phyloP scores from a whole-genome alignment of 2,113 vertebrate species.

The Chaetops frenatus region DNA sequence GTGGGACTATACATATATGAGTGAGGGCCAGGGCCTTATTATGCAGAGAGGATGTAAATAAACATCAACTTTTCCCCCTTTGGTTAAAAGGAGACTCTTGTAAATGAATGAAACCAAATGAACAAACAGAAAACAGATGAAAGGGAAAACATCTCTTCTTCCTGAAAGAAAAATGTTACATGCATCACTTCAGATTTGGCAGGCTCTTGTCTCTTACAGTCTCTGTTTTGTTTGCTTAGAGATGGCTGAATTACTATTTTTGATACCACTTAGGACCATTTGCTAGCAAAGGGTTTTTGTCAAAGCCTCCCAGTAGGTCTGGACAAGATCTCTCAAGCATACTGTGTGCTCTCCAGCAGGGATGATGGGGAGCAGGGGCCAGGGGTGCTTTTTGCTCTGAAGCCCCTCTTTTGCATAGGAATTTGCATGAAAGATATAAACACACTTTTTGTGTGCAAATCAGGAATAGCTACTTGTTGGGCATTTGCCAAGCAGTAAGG shows the following conservation, averaged over 20 bases:
- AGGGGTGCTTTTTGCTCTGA: neutral
- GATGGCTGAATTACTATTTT: slow-evolving; percentile 59
- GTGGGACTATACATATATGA: neutral
- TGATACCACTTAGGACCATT: slow-evolving; percentile 42
- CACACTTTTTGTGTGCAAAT: neutral
- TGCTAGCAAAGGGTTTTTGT: neutral
- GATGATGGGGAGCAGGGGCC: fast-evolving
- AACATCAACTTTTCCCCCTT: neutral
- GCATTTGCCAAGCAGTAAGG: neutral
- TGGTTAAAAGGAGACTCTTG: neutral
- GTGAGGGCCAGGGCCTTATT: neutral
- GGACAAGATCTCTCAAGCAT: slow-evolving; percentile 9
- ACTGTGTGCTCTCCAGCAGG: neutral
- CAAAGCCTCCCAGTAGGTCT: slow-evolving; percentile 1
- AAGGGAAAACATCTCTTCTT: neutral
- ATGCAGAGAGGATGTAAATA: neutral
- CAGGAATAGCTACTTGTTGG: slow-evolving; percentile 14
- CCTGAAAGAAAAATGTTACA: slow-evolving; percentile 37
- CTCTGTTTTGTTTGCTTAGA: slow-evolving; percentile 53
- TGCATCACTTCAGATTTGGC: slow-evolving; percentile 60
- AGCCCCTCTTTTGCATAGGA: slow-evolving; percentile 19
- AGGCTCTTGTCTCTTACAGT: slow-evolving; percentile 45
- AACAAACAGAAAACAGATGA: slow-evolving; percentile 20
- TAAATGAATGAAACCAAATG: slow-evolving; percentile 12
- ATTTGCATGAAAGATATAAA: slow-evolving; percentile 29